Base-by-base conservation (phyloP, 2,797 vertebrate species). In the Spinus olivaceus region DNA sequence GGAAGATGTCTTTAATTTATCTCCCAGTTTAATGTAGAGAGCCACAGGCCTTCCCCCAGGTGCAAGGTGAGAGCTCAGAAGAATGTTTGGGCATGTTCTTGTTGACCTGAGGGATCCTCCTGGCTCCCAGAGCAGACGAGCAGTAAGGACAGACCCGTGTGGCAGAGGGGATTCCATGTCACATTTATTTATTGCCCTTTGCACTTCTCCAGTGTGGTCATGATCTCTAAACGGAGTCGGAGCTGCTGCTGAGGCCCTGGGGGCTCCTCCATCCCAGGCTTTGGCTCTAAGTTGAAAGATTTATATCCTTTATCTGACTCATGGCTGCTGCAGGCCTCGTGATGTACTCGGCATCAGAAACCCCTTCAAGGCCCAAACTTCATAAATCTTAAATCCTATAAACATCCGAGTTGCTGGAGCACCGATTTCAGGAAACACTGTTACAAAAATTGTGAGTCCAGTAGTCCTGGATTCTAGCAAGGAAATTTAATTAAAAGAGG, bases 1-100 rank as follows among this genome's bases (percentile, higher is more conserved):
- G 14, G 21, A 79, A 51, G 32, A 3, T 0, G 0, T 8, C 54
- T 74, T 47, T 23, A 46, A 71, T 78, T 51, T 42, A 9, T 50
- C 23, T 83, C 13, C 0, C 10, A 22, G n/a, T 30, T 23, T 30
- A n/a, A 37, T 0, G 0, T 2, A 6, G 16, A 23, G n/a, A n/a
- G 8, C 24, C 12, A 1, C 24, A 33, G 44, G 37, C 39, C 28
- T 66, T 35, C 8, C 25, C 41, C 9, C 9, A 46, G 39, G 25
- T 59, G 23, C 41, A 33, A 57, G 42, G 53, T 60, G 42, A 57
- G 59, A 51, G 50, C n/a, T 76, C 5, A 1, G 35, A 65, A 35
- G 15, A 44, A 8, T 10, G 9, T 8, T 35, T 18, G 14, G 14
- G 18, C 27, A 10, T 47, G 47, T 41, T 46, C n/a, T 28, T 37